Conservation (phyloP, 2,888 invertebrate species). For the Andrena fulva region DNA sequence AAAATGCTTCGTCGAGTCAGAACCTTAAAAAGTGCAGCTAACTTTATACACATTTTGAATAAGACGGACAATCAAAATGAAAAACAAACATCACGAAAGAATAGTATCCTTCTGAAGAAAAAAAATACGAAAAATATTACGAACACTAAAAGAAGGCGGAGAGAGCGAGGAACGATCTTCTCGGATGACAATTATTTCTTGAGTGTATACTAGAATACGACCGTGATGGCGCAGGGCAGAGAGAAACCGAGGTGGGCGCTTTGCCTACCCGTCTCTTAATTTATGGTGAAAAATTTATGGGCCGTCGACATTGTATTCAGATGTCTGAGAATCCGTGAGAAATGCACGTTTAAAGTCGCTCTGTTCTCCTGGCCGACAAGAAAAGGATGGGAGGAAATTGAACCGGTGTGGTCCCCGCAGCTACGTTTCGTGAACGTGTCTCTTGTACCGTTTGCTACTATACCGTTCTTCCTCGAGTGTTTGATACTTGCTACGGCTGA, state of each 20-base stretch:
- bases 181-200: constrained; percentile 79
- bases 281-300: constrained; percentile 79
- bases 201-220: constrained; percentile 62
- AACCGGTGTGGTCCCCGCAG: constrained; percentile 10
- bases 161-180: constrained; percentile 59
- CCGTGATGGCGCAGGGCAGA: constrained; percentile 15
- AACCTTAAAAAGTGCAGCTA: no score
- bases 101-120: constrained; percentile 1
- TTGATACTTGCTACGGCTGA: constrained; percentile 37
- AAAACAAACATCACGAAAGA: neutral
- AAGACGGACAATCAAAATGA: neutral
- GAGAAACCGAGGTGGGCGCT: constrained; percentile 41
- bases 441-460: constrained; percentile 63
- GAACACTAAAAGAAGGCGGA: constrained; percentile 3
- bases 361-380: constrained; percentile 23
- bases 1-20: neutral
- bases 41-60: neutral
- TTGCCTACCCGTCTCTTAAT: constrained; percentile 74
- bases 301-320: constrained; percentile 77
- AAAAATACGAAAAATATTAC: constrained; percentile 2
- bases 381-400: constrained; percentile 30
- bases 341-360: constrained; percentile 65
- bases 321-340: constrained; percentile 74
- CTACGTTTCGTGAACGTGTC: constrained; percentile 49
- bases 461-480: constrained; percentile 61